Evolutionary conservation across 2,113 vertebrate genomes (phyloP), one percentile per base, ranked within the genome.

Genomic region (Xenotilapia leptura): DNA sequence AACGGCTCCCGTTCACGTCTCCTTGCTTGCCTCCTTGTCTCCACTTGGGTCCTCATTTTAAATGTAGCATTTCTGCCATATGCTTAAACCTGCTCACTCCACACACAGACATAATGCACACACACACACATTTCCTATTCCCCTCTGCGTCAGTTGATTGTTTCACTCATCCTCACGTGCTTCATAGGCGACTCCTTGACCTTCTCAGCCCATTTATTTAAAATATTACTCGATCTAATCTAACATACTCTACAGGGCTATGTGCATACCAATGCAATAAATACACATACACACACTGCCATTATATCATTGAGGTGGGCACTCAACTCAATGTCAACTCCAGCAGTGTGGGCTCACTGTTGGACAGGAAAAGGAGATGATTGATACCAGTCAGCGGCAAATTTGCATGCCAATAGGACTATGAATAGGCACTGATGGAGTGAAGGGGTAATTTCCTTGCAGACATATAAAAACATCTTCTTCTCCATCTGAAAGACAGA

Each of bases 161-260:
- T 15, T 79, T 85, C 77, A 38, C 80, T 89, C 84, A 80, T 79
- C 51, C 82, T 89, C 83, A 21, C 56, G 55, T 83, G 81, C 28
- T 83, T 77, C 68, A 89, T 83, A 92, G 85, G 92, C 91, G 84
- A 94, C 85, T 77, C 60, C 23, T 85, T 89, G 91, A 94, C 93
- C 92, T 93, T 94, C 87, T 47, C 62, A 68, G 65, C 42, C 75
- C 28, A 58, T 92, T 89, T 88, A 94, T 95, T 96, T 92, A 91
- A 90, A 49, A 80, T 89, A 95, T 93, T 94, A 89, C 85, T 82
- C 85, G 84, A 87, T 93, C 65, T 70, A 92, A 93, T 94, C 84
- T 68, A 70, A 53, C 80, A 40, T 62, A 84, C 28, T 68, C 47
- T 21, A 70, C 45, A 54, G n/a, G 38, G 81, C 83, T 77, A 6